Base-by-base conservation (phyloP, 2,888 invertebrate genomes). In the Boloria selene region DNA sequence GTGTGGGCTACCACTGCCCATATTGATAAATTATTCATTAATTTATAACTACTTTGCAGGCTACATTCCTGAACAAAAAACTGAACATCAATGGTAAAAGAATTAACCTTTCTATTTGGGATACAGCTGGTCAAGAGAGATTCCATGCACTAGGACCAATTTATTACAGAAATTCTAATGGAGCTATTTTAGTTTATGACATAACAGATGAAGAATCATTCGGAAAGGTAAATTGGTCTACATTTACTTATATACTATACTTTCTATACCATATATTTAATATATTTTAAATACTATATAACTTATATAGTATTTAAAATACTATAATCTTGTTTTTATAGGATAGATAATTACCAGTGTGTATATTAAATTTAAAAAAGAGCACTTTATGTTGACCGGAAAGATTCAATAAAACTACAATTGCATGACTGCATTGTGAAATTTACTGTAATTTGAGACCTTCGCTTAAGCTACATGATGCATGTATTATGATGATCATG, bases 141-240 rank as follows among this genome's bases (percentile, higher is more conserved):
- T 98, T 97, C 80, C 99, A 99, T 90, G 99, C 99, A 0, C 88
- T 99, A 60, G 99, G 99, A 3, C 99, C 99, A 13, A 98, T 99
- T 76, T 99, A 99, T 87, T 99, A 99, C 85, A 93, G 99, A 72
- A 98, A 97, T 83, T 98, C 99, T 31, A 97, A 99, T 90, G 99
- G 99, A 73, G 99, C 99, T 62, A 95, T 99, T 77, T 93, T 99
- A 73, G 98, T 99, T 3, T 99, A 99, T 87, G 99, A 99, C 84
- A 98, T 99, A 70, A 99, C 99, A 16, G 98, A 99, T 92, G 96
- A 97, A 87, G 97, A 98, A 82, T 98, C 98, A 0, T 99, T 99
- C 89, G 96, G 95, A 81, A 98, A 98, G 94, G 98, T 96, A 87
- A 76, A 45, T 42, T n/a, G 2, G 26, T n/a, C n/a, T n/a, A n/a